A percentile compares a stretch with the other conserved stretches of the same genome.
These are phyloP conservation scores for Toxotes jaculatrix DNA, from an alignment of 2,113 vertebrate species.

Conservation along the genomic window DNA sequence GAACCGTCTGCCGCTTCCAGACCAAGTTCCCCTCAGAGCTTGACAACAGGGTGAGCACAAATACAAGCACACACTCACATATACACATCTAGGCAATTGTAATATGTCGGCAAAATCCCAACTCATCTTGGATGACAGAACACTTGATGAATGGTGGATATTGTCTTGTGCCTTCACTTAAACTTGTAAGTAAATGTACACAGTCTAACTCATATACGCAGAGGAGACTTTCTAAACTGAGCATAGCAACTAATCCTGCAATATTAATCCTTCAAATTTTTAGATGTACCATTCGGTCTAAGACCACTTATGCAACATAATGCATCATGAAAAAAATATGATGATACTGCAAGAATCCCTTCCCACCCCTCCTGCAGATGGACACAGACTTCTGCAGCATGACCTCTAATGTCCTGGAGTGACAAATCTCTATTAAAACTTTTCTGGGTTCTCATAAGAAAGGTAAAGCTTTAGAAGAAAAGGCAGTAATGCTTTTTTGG, in stretches of 20 bases:
- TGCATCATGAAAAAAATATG: not conserved
- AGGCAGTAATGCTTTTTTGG: not conserved
- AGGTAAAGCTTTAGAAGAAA: not conserved
- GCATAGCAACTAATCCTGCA: not conserved
- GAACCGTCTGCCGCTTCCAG: constrained; percentile 97
- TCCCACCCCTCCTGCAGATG: not conserved
- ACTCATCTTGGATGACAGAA: not conserved
- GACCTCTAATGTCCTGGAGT: constrained; percentile 7
- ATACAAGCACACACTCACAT: not conserved
- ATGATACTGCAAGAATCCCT: not conserved
- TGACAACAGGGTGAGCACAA: constrained; percentile 91
- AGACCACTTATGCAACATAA: not conserved
- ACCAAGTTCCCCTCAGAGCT: constrained; percentile 96
- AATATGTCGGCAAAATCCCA: not conserved
- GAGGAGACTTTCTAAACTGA: not conserved
- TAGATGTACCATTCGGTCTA: not conserved
- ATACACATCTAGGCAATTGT: not conserved
- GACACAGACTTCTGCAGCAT: not conserved
- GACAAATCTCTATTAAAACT: constrained; percentile 6
- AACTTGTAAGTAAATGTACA: not conserved
- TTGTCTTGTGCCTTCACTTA: not conserved
- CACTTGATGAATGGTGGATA: not conserved
- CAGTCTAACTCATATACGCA: not conserved
- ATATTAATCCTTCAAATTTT: not conserved
- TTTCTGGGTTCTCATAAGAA: not conserved